Conservation (phyloP, 1,140 invertebrate genomes). For the Drosophila bocqueti region DNA sequence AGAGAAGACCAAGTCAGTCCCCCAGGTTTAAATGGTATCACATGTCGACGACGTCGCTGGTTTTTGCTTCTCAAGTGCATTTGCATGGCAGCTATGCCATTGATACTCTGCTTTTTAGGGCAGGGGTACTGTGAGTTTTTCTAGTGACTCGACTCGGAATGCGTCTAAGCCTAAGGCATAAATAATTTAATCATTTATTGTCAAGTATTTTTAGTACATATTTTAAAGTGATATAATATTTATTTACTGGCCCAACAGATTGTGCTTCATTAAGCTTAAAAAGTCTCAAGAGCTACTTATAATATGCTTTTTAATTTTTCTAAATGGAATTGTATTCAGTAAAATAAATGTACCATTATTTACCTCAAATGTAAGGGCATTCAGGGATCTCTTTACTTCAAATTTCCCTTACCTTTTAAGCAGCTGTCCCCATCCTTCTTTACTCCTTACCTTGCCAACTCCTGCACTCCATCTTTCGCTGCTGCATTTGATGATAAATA, state of each 20-base stretch:
- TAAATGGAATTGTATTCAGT: neutral
- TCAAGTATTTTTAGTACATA: neutral
- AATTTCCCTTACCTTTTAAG: slow-evolving; percentile 49
- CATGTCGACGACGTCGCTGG: slow-evolving; percentile 63
- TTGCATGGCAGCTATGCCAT: slow-evolving; percentile 66
- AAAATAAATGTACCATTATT: neutral
- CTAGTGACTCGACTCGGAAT: slow-evolving; percentile 34
- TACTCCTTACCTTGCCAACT: slow-evolving; percentile 3
- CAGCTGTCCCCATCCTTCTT: slow-evolving; percentile 51
- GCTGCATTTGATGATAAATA: slow-evolving; percentile 81
- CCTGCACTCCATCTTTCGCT: slow-evolving; percentile 35
- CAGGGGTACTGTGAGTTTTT: slow-evolving; percentile 29
- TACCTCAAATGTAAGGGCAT: slow-evolving; percentile 24
- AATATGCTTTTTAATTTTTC: no score
- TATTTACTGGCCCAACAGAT: no score
- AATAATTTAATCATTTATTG: neutral
- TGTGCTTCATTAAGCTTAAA: neutral
- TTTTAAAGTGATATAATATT: no score
- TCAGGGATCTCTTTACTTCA: neutral
- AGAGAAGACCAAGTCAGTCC: slow-evolving; percentile 27
- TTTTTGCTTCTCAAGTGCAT: slow-evolving; percentile 67
- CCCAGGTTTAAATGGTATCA: slow-evolving; percentile 72
- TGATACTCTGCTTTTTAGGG: slow-evolving; percentile 31
- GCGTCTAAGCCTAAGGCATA: no score
- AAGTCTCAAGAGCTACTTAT: neutral